Evolutionary conservation across 2,797 vertebrate genomes (phyloP), one percentile per base, ranked within the genome.

Genomic region (Euthynnus affinis): DNA sequence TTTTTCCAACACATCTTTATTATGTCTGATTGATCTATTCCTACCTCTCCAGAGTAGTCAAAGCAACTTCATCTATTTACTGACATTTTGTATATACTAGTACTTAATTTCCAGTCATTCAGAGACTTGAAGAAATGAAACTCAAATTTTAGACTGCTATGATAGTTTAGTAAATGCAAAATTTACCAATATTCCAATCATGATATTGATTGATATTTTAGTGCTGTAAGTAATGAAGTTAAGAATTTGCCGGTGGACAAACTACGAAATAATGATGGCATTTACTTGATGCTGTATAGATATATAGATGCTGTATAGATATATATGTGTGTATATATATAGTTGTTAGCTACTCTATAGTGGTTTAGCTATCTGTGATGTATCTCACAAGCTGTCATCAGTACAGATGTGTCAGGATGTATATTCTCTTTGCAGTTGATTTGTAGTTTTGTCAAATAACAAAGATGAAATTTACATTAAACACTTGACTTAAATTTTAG

Each of bases 371-470:
- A 6, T 61, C 14, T 60, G 14, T 52, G 25, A 32, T 9, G 25
- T 25, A 14, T 56, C 27, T 51, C 57, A 72, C 20, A 64, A n/a
- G 0, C 69, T 67, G 2, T 23, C 9, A 56, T 53, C 5, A 22
- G 17, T 25, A 7, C 32, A 61, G 22, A 46, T 12, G 3, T 10
- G 34, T 2, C 15, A 6, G 12, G 25, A 22, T 7, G 14, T 71
- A 40, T 56, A 1, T 17, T 52, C 23, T 40, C 40, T 51, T 56
- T 68, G 42, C 56, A 67, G 34, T 2, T 5, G 42, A 20, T 18
- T 25, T 32, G 1, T 6, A 20, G 42, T 23, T 63, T 37, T 25
- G 20, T 64, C 71, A 82, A 77, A 55, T 81, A 29, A 63, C 62
- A 25, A 60, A 82, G 40, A 32, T 32, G 27, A 49, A 74, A 69